Conservation (phyloP, 2,797 vertebrate genomes). For the Danio jaintianensis region DNA sequence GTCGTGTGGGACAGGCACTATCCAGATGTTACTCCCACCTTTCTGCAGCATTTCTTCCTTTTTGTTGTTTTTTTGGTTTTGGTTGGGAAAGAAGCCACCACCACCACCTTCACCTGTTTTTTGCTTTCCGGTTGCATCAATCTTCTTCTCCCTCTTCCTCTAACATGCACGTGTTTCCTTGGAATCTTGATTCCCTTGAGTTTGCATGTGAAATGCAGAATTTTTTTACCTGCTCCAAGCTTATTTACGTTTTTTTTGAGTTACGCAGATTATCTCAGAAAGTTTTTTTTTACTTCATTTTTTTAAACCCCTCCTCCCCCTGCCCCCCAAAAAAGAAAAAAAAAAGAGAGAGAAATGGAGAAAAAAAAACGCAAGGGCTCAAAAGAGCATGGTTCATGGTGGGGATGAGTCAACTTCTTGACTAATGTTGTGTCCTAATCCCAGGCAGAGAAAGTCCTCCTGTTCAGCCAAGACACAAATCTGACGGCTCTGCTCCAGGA, state of each 20-base stretch:
- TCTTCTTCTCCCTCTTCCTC: constrained; percentile 82
- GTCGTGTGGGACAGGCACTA: constrained; percentile 78
- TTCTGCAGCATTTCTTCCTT: constrained; percentile 77
- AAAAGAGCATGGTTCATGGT: constrained; percentile 84
- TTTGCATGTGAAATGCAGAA: constrained; percentile 94
- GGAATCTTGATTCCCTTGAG: constrained; percentile 90
- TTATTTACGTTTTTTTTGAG: constrained; percentile 74
- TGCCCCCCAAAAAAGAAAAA: constrained; percentile 39
- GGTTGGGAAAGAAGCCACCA: constrained; percentile 70
- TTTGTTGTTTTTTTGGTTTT: constrained; percentile 65
- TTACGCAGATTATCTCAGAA: constrained; percentile 73
- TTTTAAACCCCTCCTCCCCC: constrained; percentile 59
- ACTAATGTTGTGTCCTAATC: constrained; percentile 71
- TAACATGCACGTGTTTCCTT: constrained; percentile 96
- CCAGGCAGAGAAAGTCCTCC: constrained; percentile 92
- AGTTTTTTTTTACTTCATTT: constrained; percentile 66
- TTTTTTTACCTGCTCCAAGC: constrained; percentile 68
- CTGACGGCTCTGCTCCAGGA: constrained; percentile 88
- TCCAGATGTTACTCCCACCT: constrained; percentile 79
- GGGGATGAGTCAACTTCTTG: constrained; percentile 58
- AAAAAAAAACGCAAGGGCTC: constrained; percentile 52
- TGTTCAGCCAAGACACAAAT: constrained; percentile 90
- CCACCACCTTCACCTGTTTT: constrained; percentile 68
- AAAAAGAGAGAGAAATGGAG: constrained; percentile 15
- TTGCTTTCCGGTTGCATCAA: constrained; percentile 91